These are phyloP conservation scores for Rhagonycha fulva DNA, from an alignment of 2,888 invertebrate species.

Conservation along the genomic window DNA sequence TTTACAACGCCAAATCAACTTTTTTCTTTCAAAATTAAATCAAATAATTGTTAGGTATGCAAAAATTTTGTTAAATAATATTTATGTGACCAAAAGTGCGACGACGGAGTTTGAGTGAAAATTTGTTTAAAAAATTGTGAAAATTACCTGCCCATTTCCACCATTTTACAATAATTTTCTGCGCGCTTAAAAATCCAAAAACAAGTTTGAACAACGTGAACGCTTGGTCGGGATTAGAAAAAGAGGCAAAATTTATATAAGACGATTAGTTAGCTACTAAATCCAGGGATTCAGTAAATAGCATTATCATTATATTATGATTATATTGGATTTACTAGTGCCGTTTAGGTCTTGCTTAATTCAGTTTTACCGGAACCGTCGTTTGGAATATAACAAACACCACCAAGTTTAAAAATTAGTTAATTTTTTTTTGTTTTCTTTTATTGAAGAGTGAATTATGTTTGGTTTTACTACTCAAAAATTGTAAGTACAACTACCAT, in stretches of 20 bases:
- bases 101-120: background rate
- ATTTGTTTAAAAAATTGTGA: background rate
- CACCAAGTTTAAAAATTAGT: background rate
- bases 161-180: background rate
- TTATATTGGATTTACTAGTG: slow-evolving; percentile 56
- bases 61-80: background rate
- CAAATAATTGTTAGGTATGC: background rate
- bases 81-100: background rate
- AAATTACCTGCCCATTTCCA: background rate
- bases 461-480: too few species aligned
- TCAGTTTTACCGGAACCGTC: slow-evolving; percentile 49
- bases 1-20: background rate
- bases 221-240: slow-evolving; percentile 48
- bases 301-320: slow-evolving; percentile 58
- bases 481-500: too few species aligned
- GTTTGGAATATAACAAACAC: slow-evolving; percentile 28
- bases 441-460: background rate
- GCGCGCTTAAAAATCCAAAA: background rate
- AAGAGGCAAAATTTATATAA: slow-evolving; percentile 56
- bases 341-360: slow-evolving; percentile 50
- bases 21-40: slow-evolving; percentile 1
- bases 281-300: slow-evolving; percentile 56
- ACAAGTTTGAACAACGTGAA: background rate
- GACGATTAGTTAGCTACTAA: slow-evolving; percentile 56
- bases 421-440: background rate